phyloP scores from a whole-genome alignment of 2,888 invertebrate species.

The Agrochola lychnidis region DNA sequence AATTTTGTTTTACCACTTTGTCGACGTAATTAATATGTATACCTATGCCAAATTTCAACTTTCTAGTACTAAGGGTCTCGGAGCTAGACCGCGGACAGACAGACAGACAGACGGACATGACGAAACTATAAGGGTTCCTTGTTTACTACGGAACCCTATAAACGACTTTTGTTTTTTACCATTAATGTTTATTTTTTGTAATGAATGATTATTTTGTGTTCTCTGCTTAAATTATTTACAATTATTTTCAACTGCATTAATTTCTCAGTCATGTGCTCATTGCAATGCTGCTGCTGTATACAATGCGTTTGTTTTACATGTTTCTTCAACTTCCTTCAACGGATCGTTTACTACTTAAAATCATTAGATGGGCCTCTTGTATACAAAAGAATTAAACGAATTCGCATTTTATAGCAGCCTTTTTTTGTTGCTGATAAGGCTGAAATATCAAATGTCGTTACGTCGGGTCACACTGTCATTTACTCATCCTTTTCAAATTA shows the following conservation, averaged over 20 bases:
- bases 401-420: conserved; percentile 7
- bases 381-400: conserved; percentile 30
- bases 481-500: conserved; percentile 33
- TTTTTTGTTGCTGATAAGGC: conserved; percentile 1
- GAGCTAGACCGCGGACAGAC: no score
- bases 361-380: conserved; percentile 24
- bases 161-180: background rate
- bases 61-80: no score
- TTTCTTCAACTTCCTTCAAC: background rate
- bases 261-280: conserved; percentile 12
- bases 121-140: no score
- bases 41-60: no score
- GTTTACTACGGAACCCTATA: no score
- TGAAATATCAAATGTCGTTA: conserved; percentile 30
- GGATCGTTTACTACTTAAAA: conserved; percentile 41
- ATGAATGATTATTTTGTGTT: background rate
- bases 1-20: no score
- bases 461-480: conserved; percentile 21
- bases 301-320: conserved; percentile 44
- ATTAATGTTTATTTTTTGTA: background rate
- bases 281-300: conserved; percentile 12
- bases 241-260: background rate
- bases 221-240: no score
- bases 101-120: no score
- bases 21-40: no score